Percentiles rank a stretch among this genome's conserved stretches.
phyloP scores from a whole-genome alignment of 2,113 vertebrate species.

The Eurystomus gularis region DNA sequence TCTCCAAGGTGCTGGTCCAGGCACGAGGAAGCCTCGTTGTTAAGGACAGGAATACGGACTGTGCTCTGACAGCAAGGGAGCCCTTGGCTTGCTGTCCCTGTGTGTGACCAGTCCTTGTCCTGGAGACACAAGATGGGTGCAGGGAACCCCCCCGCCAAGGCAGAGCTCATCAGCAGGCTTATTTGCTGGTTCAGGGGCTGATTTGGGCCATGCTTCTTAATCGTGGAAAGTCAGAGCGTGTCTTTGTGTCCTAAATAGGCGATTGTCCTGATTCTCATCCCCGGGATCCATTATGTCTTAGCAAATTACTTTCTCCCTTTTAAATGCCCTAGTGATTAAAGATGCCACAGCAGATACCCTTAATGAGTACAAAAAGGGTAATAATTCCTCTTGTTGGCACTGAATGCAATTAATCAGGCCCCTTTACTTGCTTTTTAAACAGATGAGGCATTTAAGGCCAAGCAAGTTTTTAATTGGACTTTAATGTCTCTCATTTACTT shows the following conservation, averaged over 20 bases:
- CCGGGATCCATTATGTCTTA: conserved; percentile 41
- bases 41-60: not conserved
- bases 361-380: conserved; percentile 64
- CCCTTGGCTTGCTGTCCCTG: not conserved
- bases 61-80: not conserved
- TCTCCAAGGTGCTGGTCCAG: not conserved
- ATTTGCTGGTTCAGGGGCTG: not conserved
- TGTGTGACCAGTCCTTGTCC: not conserved
- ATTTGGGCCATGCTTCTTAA: not conserved
- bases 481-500: conserved; percentile 64
- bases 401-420: conserved; percentile 60
- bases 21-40: not conserved
- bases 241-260: conserved; percentile 47
- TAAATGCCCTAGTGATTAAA: conserved; percentile 60
- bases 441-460: conserved; percentile 49
- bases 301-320: conserved; percentile 61
- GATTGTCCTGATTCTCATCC: conserved; percentile 35
- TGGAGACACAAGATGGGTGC: not conserved
- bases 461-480: conserved; percentile 66
- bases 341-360: conserved; percentile 56
- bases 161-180: not conserved
- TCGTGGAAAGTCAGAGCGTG: not conserved
- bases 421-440: conserved; percentile 56
- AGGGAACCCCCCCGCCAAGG: not conserved
- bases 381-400: conserved; percentile 58